Percentiles rank a stretch among this genome's conserved stretches.
Conservation (phyloP, 2,888 invertebrate genomes). For the Diabrotica balteata region DNA sequence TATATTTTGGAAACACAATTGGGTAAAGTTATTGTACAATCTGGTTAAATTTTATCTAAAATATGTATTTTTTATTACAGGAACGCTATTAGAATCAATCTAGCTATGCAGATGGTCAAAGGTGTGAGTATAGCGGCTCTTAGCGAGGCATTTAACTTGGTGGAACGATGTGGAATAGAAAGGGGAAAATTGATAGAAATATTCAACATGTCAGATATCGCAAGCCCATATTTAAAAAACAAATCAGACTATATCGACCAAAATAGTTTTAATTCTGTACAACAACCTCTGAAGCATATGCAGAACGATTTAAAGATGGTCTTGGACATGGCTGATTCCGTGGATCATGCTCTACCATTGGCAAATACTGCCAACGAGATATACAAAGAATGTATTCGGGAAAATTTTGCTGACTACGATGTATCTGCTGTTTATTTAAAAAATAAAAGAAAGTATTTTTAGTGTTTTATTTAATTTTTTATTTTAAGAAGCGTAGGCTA, state of each 20-base stretch:
- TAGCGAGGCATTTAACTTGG: conserved; percentile 1
- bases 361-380: conserved; percentile 6
- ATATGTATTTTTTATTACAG: background rate
- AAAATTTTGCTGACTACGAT: background rate
- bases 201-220: background rate
- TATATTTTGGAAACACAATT: background rate
- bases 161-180: background rate
- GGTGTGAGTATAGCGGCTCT: conserved; percentile 4
- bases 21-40: background rate
- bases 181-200: background rate
- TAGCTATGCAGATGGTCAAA: conserved; percentile 5
- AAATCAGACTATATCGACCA: background rate
- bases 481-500: too few relatives aligned
- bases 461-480: background rate
- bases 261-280: background rate
- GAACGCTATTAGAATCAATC: background rate
- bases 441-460: background rate
- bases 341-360: background rate
- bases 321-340: background rate
- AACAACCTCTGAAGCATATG: conserved; percentile 7
- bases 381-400: conserved; percentile 4
- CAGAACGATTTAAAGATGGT: conserved; percentile 1
- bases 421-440: conserved; percentile 5
- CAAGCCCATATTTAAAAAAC: background rate
- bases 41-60: background rate